Evolutionary conservation across 2,797 vertebrate species (phyloP).

Genomic region (Alca torda): DNA sequence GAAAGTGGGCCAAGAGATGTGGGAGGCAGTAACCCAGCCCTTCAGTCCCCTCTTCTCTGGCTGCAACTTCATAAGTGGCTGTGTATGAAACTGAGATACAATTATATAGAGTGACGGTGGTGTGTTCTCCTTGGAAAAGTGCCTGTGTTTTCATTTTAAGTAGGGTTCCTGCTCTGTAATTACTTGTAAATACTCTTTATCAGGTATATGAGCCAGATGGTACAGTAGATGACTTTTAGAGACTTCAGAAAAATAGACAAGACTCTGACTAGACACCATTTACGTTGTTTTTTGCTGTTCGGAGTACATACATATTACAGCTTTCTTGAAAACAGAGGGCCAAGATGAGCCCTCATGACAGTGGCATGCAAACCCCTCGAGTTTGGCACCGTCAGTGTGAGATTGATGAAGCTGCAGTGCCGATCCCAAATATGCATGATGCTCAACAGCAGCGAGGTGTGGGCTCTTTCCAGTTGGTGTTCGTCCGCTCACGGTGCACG

Average conservation of each 20-base stretch:
- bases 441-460: background rate
- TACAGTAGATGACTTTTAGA: background rate
- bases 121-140: background rate
- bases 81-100: background rate
- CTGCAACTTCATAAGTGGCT: accelerated
- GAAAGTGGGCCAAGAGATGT: background rate
- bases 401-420: background rate
- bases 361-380: background rate
- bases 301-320: background rate
- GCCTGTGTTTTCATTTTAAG: background rate
- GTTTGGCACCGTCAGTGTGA: background rate
- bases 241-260: background rate
- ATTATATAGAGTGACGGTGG: background rate
- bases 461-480: background rate
- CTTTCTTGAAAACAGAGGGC: background rate
- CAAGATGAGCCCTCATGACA: background rate
- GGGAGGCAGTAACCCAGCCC: background rate
- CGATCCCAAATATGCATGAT: accelerated
- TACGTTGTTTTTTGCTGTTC: background rate
- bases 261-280: background rate
- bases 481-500: accelerated
- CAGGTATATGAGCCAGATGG: background rate
- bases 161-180: background rate
- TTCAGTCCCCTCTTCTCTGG: background rate
- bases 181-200: background rate